A percentile compares a stretch with the other conserved stretches of the same genome.
These are phyloP conservation scores for Zoroaster sp. DNA, from an alignment of 53 echinoderm and acorn worm genomes.

Conservation along the genomic window DNA sequence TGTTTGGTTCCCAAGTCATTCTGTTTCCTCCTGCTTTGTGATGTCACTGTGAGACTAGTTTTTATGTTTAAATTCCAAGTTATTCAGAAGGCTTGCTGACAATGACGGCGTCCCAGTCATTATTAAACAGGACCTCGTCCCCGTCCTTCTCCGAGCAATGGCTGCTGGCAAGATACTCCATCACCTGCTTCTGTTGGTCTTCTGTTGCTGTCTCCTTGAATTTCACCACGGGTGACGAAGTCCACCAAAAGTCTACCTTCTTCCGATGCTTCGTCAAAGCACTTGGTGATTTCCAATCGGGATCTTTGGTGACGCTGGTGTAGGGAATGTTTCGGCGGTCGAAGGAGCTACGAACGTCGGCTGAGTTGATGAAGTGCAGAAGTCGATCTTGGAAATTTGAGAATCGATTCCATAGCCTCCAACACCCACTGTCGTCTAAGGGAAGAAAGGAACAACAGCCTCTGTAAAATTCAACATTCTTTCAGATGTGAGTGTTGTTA, in stretches of 20 bases:
- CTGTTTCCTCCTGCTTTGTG: too few relatives aligned
- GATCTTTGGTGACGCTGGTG: not conserved
- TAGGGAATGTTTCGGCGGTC: constrained; percentile 3
- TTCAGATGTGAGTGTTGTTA: not conserved
- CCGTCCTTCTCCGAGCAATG: not conserved
- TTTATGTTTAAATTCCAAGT: too few relatives aligned
- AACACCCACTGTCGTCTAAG: not conserved
- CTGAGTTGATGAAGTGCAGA: not conserved
- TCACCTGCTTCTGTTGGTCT: not conserved
- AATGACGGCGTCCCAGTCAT: not conserved
- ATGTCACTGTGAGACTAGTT: too few relatives aligned
- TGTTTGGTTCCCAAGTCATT: too few relatives aligned
- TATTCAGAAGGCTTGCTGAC: not conserved
- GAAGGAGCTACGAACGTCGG: not conserved
- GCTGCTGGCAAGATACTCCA: not conserved
- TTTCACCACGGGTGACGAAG: not conserved
- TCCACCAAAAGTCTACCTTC: not conserved
- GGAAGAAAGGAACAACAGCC: not conserved
- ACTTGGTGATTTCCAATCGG: not conserved
- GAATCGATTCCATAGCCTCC: not conserved
- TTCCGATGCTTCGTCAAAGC: constrained; percentile 20
- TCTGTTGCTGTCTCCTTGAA: not conserved
- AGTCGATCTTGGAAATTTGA: not conserved
- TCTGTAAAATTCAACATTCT: too few relatives aligned
- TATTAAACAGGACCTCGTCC: not conserved